A percentile compares a stretch with the other conserved stretches of the same genome.
These are phyloP conservation scores for Lerista edwardsae DNA, from an alignment of 2,797 vertebrate genomes.

Conservation along the genomic window DNA sequence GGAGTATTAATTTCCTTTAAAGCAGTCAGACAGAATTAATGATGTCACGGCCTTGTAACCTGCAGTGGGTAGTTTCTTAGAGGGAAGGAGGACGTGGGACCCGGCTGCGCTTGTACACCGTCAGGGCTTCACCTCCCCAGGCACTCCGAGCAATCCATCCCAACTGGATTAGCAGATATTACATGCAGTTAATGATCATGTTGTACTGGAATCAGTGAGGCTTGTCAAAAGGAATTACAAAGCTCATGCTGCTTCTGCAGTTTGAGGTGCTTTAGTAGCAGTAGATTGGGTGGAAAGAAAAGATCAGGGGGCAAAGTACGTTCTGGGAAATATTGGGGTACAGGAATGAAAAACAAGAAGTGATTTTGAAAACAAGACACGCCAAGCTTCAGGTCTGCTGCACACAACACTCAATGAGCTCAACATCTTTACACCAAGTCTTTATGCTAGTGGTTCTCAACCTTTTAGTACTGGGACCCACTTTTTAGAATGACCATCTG, in stretches of 20 bases:
- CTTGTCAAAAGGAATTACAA: constrained; percentile 56
- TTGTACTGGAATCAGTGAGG: constrained; percentile 64
- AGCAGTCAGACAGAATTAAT: constrained; percentile 64
- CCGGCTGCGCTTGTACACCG: no score
- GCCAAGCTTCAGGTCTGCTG: no score
- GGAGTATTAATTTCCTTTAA: constrained; percentile 67
- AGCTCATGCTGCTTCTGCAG: constrained; percentile 26
- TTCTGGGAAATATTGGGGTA: not conserved
- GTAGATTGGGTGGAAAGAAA: constrained; percentile 39
- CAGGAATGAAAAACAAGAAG: not conserved
- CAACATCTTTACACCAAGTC: not conserved
- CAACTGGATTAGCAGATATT: constrained; percentile 58
- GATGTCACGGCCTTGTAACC: constrained; percentile 38
- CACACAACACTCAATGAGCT: not conserved
- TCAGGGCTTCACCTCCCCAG: not conserved
- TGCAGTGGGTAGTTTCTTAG: constrained; percentile 50
- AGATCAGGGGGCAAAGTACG: not conserved
- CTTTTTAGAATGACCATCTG: no score
- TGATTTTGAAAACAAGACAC: not conserved
- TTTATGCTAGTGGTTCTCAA: no score
- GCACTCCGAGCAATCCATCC: constrained; percentile 54
- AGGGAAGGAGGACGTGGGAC: not conserved
- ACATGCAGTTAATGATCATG: constrained; percentile 57
- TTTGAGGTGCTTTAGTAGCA: constrained; percentile 38
- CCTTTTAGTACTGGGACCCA: no score